phyloP scores from a whole-genome alignment of 2,113 vertebrate species.

The Hypomesus transpacificus region DNA sequence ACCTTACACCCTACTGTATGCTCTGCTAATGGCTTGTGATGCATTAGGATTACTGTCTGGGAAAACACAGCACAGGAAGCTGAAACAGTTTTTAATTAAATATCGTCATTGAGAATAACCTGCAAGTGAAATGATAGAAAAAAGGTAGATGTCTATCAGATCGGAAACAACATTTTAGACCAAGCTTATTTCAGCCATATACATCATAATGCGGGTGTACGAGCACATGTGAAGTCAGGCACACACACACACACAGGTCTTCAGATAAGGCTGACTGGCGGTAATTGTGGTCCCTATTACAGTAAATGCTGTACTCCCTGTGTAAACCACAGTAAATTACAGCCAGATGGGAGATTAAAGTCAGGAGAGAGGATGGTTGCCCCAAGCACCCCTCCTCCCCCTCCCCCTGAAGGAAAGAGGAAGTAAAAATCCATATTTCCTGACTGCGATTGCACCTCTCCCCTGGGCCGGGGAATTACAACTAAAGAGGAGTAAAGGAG shows the following conservation, averaged over 20 bases:
- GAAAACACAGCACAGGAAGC: constrained; percentile 10
- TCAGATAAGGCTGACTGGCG: constrained; percentile 66
- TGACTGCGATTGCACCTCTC: constrained; percentile 71
- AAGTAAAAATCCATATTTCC: constrained; percentile 79
- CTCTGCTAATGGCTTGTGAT: constrained; percentile 13
- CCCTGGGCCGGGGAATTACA: constrained; percentile 66
- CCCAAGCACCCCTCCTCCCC: constrained; percentile 61
- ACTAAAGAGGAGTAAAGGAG: constrained; percentile 53
- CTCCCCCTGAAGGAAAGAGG: constrained; percentile 48
- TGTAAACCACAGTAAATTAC: constrained; percentile 78
- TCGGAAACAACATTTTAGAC: constrained; percentile 38
- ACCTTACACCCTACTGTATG: constrained; percentile 12
- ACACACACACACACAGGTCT: constrained; percentile 54
- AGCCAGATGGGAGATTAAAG: constrained; percentile 82
- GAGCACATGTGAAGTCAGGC: constrained; percentile 14
- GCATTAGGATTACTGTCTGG: constrained; percentile 11
- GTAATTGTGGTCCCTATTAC: constrained; percentile 80
- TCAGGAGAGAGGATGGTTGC: constrained; percentile 64
- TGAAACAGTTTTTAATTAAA: neutral
- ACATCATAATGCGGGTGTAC: constrained; percentile 47
- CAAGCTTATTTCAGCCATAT: constrained; percentile 55
- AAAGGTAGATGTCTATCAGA: constrained; percentile 17
- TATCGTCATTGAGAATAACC: constrained; percentile 3
- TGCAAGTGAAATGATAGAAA: constrained; percentile 32
- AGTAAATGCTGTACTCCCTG: constrained; percentile 73